Percentiles rank a stretch among this genome's conserved stretches.
phyloP scores from a whole-genome alignment of 2,797 vertebrate genomes.

The Halcyon leucocephala region DNA sequence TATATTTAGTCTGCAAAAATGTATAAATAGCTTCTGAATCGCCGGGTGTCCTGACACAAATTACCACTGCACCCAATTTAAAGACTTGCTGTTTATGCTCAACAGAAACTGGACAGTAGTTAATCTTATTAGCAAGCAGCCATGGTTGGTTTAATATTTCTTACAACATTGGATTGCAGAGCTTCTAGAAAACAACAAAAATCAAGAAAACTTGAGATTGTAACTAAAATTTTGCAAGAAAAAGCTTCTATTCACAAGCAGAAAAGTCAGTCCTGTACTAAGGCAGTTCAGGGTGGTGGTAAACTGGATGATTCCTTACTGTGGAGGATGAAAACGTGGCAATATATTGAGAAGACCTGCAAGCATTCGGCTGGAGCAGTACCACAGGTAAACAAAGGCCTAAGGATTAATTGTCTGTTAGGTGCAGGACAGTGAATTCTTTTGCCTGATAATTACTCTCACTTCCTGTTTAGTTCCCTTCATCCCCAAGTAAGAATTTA shows the following conservation, averaged over 20 bases:
- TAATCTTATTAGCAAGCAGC: background rate
- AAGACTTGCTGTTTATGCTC: background rate
- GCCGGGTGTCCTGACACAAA: background rate
- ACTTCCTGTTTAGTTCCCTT: background rate
- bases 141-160: background rate
- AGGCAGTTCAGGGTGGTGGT: background rate
- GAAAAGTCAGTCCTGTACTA: background rate
- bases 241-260: constrained; percentile 65
- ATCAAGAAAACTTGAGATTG: constrained; percentile 83
- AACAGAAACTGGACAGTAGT: background rate
- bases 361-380: background rate
- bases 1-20: background rate
- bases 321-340: constrained; percentile 69
- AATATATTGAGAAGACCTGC: constrained; percentile 61
- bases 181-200: constrained; percentile 83
- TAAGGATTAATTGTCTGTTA: too few relatives aligned
- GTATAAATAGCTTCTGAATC: background rate
- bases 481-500: background rate
- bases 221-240: constrained; percentile 83
- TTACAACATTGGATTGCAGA: constrained; percentile 73
- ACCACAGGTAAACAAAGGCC: background rate
- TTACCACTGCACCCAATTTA: background rate
- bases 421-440: background rate
- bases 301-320: background rate
- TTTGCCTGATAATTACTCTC: background rate